Base-by-base conservation (phyloP, 2,113 vertebrate species). In the Lycaon pictus region DNA sequence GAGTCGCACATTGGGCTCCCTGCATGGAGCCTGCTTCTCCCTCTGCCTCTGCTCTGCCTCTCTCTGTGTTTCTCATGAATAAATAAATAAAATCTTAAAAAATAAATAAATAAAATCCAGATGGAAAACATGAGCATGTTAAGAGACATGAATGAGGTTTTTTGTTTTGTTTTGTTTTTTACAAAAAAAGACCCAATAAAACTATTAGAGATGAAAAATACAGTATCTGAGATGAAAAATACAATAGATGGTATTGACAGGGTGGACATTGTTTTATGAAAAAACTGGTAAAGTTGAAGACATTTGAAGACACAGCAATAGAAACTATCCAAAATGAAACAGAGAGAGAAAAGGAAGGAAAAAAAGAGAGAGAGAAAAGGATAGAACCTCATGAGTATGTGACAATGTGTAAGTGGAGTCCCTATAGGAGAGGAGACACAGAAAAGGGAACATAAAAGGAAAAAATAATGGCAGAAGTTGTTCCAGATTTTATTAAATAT, bases 281-380 rank as follows among this genome's bases (percentile, higher is more conserved):
- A 88, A 69, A 51, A 67, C 27, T 22, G n/a, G 13, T 25, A 48
- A 32, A 77, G 69, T 51, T 93, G 80, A 93, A 96, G 72, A 62
- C 20, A 60, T 37, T 51, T 94, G 53, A 93, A 95, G 65, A 62
- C 15, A 53, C 16, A 72, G 20, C 77, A 85, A 72, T 81, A 53
- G 56, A 81, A 93, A 93, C 58, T 76, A 51, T 87, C 83, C 16
- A 65, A 93, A 90, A 74, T 43, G 86, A 90, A 95, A 81, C 67
- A 69, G 22, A 88, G 48, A 89, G n/a, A 37, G 3, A 35, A 35
- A 77, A 48, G 16, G 20, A 19, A 9, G 13, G 11, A 2, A 37
- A 32, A 56, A 23, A 4, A 65, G 29, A 77, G 15, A 25, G 6
- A 76, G 74, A 76, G 0, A 77, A 16, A 63, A 91, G 27, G 13